Evolutionary conservation across 2,113 vertebrate species (phyloP).

Genomic region (Anser cygnoides): DNA sequence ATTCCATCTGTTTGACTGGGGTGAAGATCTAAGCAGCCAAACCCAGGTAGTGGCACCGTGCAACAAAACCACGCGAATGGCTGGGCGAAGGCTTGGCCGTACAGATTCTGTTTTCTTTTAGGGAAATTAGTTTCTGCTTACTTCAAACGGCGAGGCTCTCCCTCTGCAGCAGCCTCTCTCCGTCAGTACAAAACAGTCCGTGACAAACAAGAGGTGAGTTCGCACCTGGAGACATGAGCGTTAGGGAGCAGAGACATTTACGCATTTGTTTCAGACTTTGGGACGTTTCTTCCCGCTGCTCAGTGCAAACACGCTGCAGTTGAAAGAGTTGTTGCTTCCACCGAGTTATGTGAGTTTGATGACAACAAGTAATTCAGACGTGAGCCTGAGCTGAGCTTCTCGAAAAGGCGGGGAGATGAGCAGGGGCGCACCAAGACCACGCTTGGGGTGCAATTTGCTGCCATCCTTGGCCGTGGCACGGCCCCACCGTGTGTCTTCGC

Average conservation of each 20-base stretch:
- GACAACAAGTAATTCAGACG: not conserved
- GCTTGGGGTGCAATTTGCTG: no score
- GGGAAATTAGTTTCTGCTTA: not conserved
- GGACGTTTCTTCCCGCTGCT: not conserved
- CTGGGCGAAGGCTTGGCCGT: not conserved
- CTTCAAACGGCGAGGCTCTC: not conserved
- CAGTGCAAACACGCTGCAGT: accelerated
- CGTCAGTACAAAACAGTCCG: not conserved
- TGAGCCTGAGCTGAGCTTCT: not conserved
- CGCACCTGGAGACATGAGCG: not conserved
- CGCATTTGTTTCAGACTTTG: not conserved
- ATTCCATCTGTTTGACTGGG: not conserved
- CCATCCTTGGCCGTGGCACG: not conserved
- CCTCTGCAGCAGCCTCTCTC: not conserved
- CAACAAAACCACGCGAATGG: not conserved
- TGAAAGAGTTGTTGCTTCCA: not conserved
- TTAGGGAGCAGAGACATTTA: not conserved
- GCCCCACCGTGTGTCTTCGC: not conserved
- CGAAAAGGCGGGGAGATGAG: not conserved
- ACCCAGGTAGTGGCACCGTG: not conserved
- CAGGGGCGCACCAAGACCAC: not conserved
- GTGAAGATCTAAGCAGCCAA: not conserved
- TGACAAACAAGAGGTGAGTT: not conserved
- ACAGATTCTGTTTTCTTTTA: not conserved
- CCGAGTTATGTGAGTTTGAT: not conserved